A percentile compares a stretch with the other conserved stretches of the same genome.
These are phyloP conservation scores for Diogma glabrata DNA, from an alignment of 2,888 invertebrate species.

Conservation along the genomic window DNA sequence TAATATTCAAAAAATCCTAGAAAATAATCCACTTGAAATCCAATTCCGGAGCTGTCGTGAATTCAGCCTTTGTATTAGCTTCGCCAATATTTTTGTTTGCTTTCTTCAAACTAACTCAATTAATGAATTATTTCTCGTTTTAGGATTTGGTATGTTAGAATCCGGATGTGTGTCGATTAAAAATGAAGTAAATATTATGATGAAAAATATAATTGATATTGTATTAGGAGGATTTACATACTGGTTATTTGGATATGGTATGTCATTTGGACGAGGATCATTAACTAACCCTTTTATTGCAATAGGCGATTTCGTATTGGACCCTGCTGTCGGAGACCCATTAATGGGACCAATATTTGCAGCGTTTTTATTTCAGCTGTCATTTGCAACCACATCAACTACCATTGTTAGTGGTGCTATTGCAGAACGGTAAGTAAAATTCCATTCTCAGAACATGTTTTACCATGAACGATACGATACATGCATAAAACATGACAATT, in stretches of 20 bases:
- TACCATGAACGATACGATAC: no score
- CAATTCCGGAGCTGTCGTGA: no score
- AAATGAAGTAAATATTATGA: conserved; percentile 95
- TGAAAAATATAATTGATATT: conserved; percentile 91
- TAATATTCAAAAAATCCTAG: no score
- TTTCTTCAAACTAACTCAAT: no score
- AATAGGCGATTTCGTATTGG: conserved; percentile 70
- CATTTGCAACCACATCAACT: conserved; percentile 75
- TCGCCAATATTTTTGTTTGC: no score
- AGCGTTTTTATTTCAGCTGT: conserved; percentile 80
- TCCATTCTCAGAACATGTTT: no score
- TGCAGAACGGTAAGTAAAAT: conserved; percentile 64
- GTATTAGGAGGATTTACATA: conserved; percentile 80
- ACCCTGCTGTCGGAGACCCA: conserved; percentile 59
- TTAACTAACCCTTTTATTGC: conserved; percentile 71
- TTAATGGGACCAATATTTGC: conserved; percentile 78
- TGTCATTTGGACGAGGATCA: conserved; percentile 70
- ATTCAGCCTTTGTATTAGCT: no score
- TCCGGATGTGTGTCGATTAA: conserved; percentile 86
- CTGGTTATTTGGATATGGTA: conserved; percentile 89
- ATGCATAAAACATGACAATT: no score
- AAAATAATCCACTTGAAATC: no score
- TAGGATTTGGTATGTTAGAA: conserved; percentile 88
- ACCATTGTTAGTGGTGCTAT: conserved; percentile 90
- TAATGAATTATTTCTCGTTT: no score